Percentiles rank a stretch among this genome's conserved stretches.
These are phyloP conservation scores for Cottoperca gobio DNA, from an alignment of 2,797 vertebrate species.

Conservation along the genomic window DNA sequence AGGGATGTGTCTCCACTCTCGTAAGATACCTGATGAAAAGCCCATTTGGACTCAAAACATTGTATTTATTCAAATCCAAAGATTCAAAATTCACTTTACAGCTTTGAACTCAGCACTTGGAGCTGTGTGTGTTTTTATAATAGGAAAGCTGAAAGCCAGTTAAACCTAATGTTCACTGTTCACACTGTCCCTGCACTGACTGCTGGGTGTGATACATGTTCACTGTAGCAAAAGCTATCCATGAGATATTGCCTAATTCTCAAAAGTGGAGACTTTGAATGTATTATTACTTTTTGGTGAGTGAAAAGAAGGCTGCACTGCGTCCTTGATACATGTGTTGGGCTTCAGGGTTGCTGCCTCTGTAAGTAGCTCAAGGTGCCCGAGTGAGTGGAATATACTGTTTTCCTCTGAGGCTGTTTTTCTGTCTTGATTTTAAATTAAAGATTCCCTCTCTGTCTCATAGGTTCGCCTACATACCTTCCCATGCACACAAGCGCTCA, in stretches of 20 bases:
- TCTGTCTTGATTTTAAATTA: conserved; percentile 53
- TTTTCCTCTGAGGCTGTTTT: conserved; percentile 35
- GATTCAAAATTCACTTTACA: too few species aligned
- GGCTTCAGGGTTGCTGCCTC: conserved; percentile 43
- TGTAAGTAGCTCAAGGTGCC: conserved; percentile 44
- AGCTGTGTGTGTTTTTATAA: too few species aligned
- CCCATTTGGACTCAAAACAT: too few species aligned
- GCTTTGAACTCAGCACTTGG: too few species aligned
- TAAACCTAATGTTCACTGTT: conserved; percentile 2
- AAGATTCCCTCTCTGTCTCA: conserved; percentile 38
- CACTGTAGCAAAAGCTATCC: neutral
- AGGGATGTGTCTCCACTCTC: too few species aligned
- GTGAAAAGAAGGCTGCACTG: neutral
- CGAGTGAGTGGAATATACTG: conserved; percentile 24
- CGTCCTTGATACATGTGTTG: conserved; percentile 30
- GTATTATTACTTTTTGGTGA: conserved; percentile 9
- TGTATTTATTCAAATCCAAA: too few species aligned
- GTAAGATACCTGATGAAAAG: too few species aligned
- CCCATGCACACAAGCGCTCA: conserved; percentile 3
- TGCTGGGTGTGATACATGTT: neutral
- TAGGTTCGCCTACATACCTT: conserved; percentile 25
- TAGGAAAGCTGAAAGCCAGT: neutral
- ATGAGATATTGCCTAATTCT: conserved; percentile 14
- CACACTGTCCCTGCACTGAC: neutral
- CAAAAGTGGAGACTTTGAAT: conserved; percentile 6